Conservation (phyloP, 2,888 invertebrate genomes). For the Yponomeuta sedellus region DNA sequence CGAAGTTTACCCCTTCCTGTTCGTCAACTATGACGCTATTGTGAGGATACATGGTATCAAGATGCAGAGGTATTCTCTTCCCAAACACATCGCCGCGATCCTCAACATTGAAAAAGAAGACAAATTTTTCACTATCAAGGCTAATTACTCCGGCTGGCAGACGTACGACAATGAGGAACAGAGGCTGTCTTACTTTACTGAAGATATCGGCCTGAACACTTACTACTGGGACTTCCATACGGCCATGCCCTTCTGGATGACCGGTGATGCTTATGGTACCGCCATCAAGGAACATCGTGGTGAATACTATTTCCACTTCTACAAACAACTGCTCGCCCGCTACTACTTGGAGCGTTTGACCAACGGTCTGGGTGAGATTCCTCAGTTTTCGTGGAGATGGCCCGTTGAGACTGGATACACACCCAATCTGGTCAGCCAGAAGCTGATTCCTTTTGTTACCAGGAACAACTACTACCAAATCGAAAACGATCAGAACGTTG, state of each 20-base stretch:
- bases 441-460: slow-evolving; percentile 73
- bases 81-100: slow-evolving; percentile 42
- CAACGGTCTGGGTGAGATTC: slow-evolving; percentile 74
- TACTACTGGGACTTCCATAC: slow-evolving; percentile 81
- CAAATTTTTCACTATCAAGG: slow-evolving; percentile 64
- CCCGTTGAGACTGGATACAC: slow-evolving; percentile 74
- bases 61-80: slow-evolving; percentile 45
- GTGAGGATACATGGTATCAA: slow-evolving; percentile 56
- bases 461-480: slow-evolving; percentile 79
- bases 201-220: slow-evolving; percentile 81
- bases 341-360: slow-evolving; percentile 81
- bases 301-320: slow-evolving; percentile 79
- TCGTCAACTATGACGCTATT: slow-evolving; percentile 77
- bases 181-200: slow-evolving; percentile 80
- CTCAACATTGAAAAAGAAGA: slow-evolving; percentile 56
- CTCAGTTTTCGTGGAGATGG: slow-evolving; percentile 72
- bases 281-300: slow-evolving; percentile 76
- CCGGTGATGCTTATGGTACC: slow-evolving; percentile 63
- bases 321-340: slow-evolving; percentile 81
- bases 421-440: slow-evolving; percentile 50
- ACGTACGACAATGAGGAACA: slow-evolving; percentile 75
- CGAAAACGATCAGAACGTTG: slow-evolving; percentile 59
- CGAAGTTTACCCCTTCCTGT: slow-evolving; percentile 80
- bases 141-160: slow-evolving; percentile 76
- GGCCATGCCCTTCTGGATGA: slow-evolving; percentile 80